These are phyloP conservation scores for Gyrodactylus bullatarudis DNA, from an alignment of 1,140 invertebrate genomes.

Conservation along the genomic window DNA sequence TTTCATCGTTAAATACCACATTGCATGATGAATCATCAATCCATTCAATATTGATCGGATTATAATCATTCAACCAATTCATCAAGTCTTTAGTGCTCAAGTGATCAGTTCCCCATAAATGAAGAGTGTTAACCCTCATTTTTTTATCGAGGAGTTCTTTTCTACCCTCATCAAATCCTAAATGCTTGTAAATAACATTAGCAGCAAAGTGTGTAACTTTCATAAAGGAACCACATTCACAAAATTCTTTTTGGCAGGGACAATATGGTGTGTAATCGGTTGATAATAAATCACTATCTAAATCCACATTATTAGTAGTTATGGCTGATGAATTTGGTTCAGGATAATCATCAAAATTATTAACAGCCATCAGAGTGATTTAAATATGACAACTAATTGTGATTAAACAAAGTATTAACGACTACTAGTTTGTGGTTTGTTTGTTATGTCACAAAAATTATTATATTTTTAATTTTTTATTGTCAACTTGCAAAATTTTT, in stretches of 20 bases:
- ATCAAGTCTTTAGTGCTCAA: neutral
- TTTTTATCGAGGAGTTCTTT: neutral
- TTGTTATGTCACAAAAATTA: no score
- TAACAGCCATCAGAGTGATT: neutral
- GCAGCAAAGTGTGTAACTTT: neutral
- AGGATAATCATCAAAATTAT: neutral
- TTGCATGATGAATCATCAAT: neutral
- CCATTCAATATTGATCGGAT: slow-evolving; percentile 4
- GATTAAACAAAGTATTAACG: neutral
- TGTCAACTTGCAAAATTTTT: no score
- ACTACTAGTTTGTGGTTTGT: neutral
- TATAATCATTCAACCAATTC: neutral
- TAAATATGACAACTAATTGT: neutral
- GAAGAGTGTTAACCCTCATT: neutral
- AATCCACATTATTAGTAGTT: neutral
- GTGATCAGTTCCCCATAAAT: neutral
- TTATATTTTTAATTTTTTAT: no score
- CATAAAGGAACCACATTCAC: neutral
- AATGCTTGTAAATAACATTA: neutral
- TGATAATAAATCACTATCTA: no score
- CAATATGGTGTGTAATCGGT: neutral
- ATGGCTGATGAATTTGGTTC: neutral
- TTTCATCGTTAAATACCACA: neutral
- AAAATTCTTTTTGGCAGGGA: neutral
- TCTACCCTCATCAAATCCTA: neutral